Percentiles rank a stretch among this genome's conserved stretches.
phyloP scores from a whole-genome alignment of 2,113 vertebrate genomes.

The Otolemur garnettii region DNA sequence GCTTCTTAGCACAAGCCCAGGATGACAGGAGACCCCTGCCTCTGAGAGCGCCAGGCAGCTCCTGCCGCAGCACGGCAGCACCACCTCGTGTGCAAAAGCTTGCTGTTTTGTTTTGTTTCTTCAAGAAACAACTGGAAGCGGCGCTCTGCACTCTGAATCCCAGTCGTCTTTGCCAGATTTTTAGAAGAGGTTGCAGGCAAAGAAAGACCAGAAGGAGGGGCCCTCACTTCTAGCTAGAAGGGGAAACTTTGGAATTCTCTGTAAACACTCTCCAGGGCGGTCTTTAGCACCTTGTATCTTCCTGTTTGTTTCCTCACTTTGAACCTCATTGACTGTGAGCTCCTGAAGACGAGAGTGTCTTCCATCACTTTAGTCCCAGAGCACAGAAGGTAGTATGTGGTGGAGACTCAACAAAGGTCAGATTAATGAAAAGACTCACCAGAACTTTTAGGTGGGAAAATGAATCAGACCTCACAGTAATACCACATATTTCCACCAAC shows the following conservation, averaged over 20 bases:
- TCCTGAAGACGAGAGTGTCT: neutral
- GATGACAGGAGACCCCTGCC: neutral
- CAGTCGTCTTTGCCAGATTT: neutral
- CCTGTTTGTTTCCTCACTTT: neutral
- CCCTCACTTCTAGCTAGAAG: neutral
- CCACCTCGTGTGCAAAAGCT: constrained; percentile 77
- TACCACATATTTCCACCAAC: constrained; percentile 16
- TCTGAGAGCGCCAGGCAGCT: fast-evolving
- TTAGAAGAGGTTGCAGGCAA: neutral
- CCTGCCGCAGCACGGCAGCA: constrained; percentile 66
- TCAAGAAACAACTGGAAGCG: neutral
- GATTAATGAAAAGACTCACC: neutral
- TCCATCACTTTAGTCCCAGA: neutral
- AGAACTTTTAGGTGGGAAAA: constrained; percentile 44
- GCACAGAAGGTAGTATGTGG: neutral
- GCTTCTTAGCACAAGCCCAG: constrained; percentile 17
- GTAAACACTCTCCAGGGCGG: neutral
- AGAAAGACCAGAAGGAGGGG: neutral
- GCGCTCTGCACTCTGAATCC: neutral
- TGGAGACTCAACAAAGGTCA: constrained; percentile 19
- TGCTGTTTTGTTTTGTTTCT: constrained; percentile 14
- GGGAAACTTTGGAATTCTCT: neutral
- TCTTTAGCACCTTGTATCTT: fast-evolving
- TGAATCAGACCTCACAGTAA: neutral
- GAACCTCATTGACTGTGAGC: neutral